Evolutionary conservation across 2,888 invertebrate genomes (phyloP), one percentile per base, ranked within the genome.

Genomic region (Drosophila neoperkinsi): DNA sequence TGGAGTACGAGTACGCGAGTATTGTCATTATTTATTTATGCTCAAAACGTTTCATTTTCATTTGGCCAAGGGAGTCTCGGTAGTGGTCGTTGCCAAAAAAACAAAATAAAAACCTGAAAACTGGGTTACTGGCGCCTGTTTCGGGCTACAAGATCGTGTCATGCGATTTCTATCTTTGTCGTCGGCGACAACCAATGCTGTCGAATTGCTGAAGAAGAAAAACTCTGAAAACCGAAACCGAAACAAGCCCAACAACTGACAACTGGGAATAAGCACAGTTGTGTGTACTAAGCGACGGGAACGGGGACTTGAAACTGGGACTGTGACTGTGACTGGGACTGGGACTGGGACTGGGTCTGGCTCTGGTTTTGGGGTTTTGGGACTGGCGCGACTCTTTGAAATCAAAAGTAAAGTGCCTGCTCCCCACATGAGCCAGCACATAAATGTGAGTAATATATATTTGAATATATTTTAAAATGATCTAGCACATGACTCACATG

Each of bases 91-190:
- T 73, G 71, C 61, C 67, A 66, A 65, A 46, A 46, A 46, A 41
- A 13, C 7, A 25, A 25, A 16, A 46, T 4, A 11, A 25, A 85
- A 82, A 87, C 90, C 80, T 82, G 81, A 87, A 88, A 88, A 88
- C 88, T 88, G 90, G 88, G 88, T 88, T 88, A 88, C 88, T 88
- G 88, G 88, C 88, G 88, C 88, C 88, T 90, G 88, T 90, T 90
- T 90, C 84, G 88, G 88, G 84, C 89, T 88, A 88, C 88, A 88
- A 88, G 90, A 88, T 88, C 90, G 88, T 88, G 88, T 90, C 88
- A 90, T 88, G 81, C 84, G 88, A 88, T 88, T 88, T 88, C 90
- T 90, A 88, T 88, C 87, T 88, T 87, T 85, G 85, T 88, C 88
- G 84, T 88, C 85, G 85, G 88, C 87, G 85, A 89, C 87, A 84